Base-by-base conservation (phyloP, 2,797 vertebrate genomes). In the Florisuga fusca region DNA sequence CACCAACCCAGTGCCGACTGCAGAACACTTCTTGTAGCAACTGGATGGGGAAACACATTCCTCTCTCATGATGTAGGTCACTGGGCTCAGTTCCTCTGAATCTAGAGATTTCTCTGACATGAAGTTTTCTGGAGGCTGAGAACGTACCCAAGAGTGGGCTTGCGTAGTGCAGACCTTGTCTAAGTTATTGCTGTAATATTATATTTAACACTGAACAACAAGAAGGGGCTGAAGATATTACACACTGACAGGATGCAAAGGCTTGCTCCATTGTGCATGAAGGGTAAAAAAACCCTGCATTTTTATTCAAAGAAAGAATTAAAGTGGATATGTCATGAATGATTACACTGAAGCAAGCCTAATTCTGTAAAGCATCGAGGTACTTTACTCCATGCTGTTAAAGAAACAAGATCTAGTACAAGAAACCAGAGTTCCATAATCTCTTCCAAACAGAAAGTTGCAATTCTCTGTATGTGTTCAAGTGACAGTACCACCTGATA, bases 291-390 rank as follows among this genome's bases (percentile, higher is more conserved):
- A 20, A 10, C 2, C 22, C 46, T 67, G n/a, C 3, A 15, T 89
- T 88, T 79, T 81, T 66, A 81, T 77, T 84, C 68, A 74, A 78
- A 88, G 68, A 50, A 67, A 82, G 66, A 87, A 84, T 51, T 64
- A 54, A 88, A 87, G 46, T 10, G 6, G 67, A 6, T 80, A 67
- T 79, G 74, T 92, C 43, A 71, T 45, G 34, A 33, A 31, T 7
- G 5, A 76, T 76, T 76, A 50, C 45, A 53, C 0, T 71, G 83
- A 93, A 82, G 41, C 27, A 91, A 89, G 64, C 19, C 29, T 71
- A 31, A 46, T 51, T 74, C 67, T 87, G 83, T 79, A 93, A 81
- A 59, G 36, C 33, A 82, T 43, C 27, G 38, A 91, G 51, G 27
- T 61, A 55, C 45, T 87, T 89, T 74, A 88, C 27, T 79, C 48